A percentile compares a stretch with the other conserved stretches of the same genome.
Evolutionary conservation across 2,888 invertebrate genomes (phyloP).

Genomic region (Cyclophora punctaria): DNA sequence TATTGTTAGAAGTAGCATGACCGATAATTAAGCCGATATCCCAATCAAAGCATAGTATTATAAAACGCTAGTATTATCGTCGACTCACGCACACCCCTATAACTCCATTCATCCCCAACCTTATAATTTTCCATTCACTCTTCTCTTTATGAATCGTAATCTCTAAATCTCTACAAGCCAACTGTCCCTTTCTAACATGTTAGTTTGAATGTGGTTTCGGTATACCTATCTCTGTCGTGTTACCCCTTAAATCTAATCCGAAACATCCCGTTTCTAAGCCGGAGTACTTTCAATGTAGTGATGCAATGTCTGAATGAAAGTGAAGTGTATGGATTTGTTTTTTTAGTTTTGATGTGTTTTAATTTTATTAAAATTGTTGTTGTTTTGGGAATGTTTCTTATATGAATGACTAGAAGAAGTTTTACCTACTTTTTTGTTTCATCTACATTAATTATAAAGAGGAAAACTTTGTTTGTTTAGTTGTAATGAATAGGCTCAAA

Average conservation of each 20-base stretch:
- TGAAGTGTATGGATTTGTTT: no score
- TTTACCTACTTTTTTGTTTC: no score
- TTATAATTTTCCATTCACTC: conserved; percentile 73
- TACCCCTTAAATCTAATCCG: conserved; percentile 75
- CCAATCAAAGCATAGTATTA: conserved; percentile 3
- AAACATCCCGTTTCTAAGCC: conserved; percentile 65
- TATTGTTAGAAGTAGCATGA: no score
- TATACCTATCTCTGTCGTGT: conserved; percentile 55
- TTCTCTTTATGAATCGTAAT: conserved; percentile 74
- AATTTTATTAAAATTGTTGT: no score
- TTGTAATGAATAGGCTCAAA: no score
- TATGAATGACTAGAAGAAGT: no score
- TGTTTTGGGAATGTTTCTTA: no score
- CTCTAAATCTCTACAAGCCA: conserved; percentile 62
- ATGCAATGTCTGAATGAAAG: conserved; percentile 11
- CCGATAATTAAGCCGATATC: no score
- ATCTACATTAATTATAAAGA: no score
- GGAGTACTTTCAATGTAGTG: conserved; percentile 38
- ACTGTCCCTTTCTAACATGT: conserved; percentile 39
- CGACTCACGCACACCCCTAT: conserved; percentile 31
- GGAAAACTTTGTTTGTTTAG: no score
- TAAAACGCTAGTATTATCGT: conserved; percentile 26
- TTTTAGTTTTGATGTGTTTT: no score
- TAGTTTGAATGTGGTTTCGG: conserved; percentile 27
- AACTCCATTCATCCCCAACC: conserved; percentile 59